A percentile compares a stretch with the other conserved stretches of the same genome.
Evolutionary conservation across 2,797 vertebrate genomes (phyloP).

Genomic region (Falco berigora): DNA sequence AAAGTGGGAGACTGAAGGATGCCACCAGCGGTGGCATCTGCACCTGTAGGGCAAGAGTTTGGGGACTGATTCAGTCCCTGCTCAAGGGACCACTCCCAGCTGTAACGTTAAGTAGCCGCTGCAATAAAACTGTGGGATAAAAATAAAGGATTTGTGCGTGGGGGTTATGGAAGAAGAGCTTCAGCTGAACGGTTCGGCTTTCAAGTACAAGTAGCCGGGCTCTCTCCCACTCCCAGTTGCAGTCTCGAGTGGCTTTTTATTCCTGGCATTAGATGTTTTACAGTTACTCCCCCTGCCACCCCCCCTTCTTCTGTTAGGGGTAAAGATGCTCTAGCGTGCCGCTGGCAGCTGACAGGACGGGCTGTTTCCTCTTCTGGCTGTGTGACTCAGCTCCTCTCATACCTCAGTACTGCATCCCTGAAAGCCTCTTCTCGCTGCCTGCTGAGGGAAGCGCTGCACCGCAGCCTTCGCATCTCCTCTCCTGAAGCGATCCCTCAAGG

Average conservation of each 20-base stretch:
- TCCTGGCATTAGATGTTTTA: background rate
- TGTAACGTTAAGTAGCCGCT: background rate
- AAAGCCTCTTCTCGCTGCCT: background rate
- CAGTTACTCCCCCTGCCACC: background rate
- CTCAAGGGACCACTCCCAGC: background rate
- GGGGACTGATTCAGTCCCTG: background rate
- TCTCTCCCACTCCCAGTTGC: background rate
- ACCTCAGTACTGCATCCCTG: background rate
- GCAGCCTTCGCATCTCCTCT: fast-evolving
- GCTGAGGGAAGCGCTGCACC: fast-evolving
- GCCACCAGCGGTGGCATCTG: background rate
- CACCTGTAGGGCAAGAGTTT: background rate
- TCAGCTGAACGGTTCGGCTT: background rate
- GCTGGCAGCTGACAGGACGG: background rate
- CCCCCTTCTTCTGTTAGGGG: background rate
- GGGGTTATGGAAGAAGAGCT: background rate
- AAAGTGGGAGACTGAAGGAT: background rate
- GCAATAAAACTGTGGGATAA: background rate
- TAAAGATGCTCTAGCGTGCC: background rate
- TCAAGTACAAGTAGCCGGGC: background rate
- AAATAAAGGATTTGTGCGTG: background rate
- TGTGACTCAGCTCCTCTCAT: background rate
- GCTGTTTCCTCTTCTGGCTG: fast-evolving
- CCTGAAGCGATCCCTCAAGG: background rate
- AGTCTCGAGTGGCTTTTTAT: background rate